Evolutionary conservation across 2,113 vertebrate species (phyloP).

Genomic region (Phoxinus phoxinus): DNA sequence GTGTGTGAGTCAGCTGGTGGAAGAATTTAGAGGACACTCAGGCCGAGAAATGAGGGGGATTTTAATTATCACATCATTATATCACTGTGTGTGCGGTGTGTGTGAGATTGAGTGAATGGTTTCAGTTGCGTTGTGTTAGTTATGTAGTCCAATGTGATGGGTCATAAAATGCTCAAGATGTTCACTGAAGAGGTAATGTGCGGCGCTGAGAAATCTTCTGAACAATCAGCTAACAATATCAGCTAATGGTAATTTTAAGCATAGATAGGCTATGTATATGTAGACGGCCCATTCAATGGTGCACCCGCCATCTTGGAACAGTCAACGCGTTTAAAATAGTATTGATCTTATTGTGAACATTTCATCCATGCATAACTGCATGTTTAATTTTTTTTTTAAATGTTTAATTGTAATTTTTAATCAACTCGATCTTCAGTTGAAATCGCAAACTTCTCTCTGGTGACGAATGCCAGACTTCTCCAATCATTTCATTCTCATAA

Average conservation of each 20-base stretch:
- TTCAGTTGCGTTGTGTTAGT: slow-evolving; percentile 31
- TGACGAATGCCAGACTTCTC: neutral
- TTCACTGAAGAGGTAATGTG: neutral
- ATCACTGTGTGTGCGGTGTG: slow-evolving; percentile 43
- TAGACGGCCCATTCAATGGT: too few species aligned
- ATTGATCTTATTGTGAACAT: neutral
- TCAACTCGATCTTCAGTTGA: neutral
- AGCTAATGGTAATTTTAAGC: too few species aligned
- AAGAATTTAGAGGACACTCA: slow-evolving; percentile 61
- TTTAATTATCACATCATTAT: slow-evolving; percentile 59
- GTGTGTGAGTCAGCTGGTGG: slow-evolving; percentile 60
- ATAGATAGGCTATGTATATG: too few species aligned
- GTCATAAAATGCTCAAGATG: slow-evolving; percentile 16
- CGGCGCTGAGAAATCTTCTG: neutral
- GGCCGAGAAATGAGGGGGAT: slow-evolving; percentile 60
- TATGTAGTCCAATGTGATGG: slow-evolving; percentile 27
- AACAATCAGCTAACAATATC: neutral
- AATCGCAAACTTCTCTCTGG: neutral
- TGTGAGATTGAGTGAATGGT: slow-evolving; percentile 25
- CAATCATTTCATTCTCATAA: neutral
- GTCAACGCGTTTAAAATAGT: neutral
- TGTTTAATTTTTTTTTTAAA: neutral
- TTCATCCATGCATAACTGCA: neutral
- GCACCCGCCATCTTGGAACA: too few species aligned
- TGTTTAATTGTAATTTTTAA: neutral